These are phyloP conservation scores for Pterostichus madidus DNA, from an alignment of 2,888 invertebrate species.

Conservation along the genomic window DNA sequence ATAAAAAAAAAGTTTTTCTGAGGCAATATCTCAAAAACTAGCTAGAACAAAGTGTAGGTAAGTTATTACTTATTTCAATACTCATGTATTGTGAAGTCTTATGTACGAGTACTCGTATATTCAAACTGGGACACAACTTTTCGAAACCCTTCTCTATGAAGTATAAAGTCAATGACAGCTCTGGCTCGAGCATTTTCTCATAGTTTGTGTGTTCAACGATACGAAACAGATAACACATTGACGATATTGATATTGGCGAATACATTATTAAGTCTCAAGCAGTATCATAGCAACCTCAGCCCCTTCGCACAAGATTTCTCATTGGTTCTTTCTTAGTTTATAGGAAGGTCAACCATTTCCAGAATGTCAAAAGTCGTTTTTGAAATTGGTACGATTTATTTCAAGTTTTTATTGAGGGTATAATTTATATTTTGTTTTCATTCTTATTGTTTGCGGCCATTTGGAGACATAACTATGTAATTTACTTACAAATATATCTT, in stretches of 20 bases:
- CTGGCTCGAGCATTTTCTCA: constrained; percentile 34
- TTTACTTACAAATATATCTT: neutral
- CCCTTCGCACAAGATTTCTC: neutral
- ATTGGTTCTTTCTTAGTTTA: constrained; percentile 16
- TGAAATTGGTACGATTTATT: constrained; percentile 31
- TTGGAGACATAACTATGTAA: neutral
- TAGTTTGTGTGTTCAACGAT: constrained; percentile 60
- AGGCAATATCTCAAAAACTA: no score
- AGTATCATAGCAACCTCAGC: neutral
- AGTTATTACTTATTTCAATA: no score
- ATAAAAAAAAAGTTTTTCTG: no score
- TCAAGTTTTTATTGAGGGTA: constrained; percentile 21
- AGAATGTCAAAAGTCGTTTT: constrained; percentile 46
- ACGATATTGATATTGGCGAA: constrained; percentile 53
- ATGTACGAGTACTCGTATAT: neutral
- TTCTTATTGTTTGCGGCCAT: neutral
- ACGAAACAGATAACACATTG: constrained; percentile 59
- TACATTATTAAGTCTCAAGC: constrained; percentile 28
- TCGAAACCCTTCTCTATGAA: constrained; percentile 12
- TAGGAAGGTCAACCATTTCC: constrained; percentile 40
- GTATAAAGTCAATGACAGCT: constrained; percentile 32
- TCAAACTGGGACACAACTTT: constrained; percentile 26
- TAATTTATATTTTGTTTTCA: constrained; percentile 45
- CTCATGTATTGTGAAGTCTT: no score
- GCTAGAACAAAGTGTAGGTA: no score